These are phyloP conservation scores for Macrosoma leucophasiata DNA, from an alignment of 2,888 invertebrate species.

Conservation along the genomic window DNA sequence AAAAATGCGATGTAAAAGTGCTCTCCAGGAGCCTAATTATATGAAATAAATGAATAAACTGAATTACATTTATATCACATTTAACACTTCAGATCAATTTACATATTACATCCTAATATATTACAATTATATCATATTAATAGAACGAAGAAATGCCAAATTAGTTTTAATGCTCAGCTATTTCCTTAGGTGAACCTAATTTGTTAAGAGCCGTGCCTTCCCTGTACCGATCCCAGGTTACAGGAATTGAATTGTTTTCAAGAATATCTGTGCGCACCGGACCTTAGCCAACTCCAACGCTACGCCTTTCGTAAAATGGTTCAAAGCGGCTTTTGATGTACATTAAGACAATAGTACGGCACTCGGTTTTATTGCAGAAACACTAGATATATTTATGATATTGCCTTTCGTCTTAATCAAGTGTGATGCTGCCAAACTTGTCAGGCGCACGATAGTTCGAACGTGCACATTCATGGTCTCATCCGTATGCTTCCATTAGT, in stretches of 20 bases:
- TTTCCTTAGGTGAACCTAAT: neutral
- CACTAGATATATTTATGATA: slow-evolving; percentile 43
- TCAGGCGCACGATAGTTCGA: slow-evolving; percentile 31
- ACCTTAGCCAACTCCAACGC: slow-evolving; percentile 43
- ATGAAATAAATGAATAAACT: too few relatives aligned
- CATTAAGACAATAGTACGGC: neutral
- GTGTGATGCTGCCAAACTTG: slow-evolving; percentile 33
- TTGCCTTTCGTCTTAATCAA: slow-evolving; percentile 38
- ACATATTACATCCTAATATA: too few relatives aligned
- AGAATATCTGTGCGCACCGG: slow-evolving; percentile 21
- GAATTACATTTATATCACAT: too few relatives aligned
- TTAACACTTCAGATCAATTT: too few relatives aligned
- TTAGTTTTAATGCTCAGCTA: neutral
- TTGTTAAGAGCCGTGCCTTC: neutral
- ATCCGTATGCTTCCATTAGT: slow-evolving; percentile 33
- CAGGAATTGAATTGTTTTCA: too few relatives aligned
- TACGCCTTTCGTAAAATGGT: slow-evolving; percentile 3
- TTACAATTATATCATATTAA: too few relatives aligned
- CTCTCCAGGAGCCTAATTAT: too few relatives aligned
- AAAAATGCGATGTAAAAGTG: too few relatives aligned
- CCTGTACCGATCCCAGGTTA: too few relatives aligned
- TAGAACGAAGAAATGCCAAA: too few relatives aligned
- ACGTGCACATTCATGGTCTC: slow-evolving; percentile 35
- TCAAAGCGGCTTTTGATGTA: slow-evolving; percentile 4
- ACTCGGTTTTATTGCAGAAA: slow-evolving; percentile 17